Conservation (phyloP, 2,797 vertebrate species). For the Muscicapa comitata region DNA sequence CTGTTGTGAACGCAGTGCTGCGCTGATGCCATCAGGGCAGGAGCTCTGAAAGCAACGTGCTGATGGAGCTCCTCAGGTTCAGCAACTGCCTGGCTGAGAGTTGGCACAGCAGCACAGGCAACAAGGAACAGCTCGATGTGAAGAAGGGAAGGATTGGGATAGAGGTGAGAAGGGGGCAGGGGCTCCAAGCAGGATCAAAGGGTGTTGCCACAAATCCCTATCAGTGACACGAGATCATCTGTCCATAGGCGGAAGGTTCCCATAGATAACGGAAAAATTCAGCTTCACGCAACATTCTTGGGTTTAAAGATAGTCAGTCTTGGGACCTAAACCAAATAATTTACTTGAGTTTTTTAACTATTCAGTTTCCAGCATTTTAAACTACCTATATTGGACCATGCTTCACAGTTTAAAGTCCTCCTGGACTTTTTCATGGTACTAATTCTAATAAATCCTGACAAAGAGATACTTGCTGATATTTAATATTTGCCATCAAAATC, state of each 20-base stretch:
- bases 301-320: neutral
- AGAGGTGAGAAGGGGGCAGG: neutral
- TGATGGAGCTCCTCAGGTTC: neutral
- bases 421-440: neutral
- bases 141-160: neutral
- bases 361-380: neutral
- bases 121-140: neutral
- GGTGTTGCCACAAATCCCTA: neutral
- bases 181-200: neutral
- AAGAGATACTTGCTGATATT: neutral
- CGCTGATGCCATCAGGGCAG: neutral
- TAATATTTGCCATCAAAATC: neutral
- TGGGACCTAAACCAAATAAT: neutral
- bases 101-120: neutral
- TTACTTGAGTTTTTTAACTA: neutral
- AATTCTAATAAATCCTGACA: neutral
- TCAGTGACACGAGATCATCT: neutral
- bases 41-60: fast-evolving
- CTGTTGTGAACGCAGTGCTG: neutral
- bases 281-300: neutral
- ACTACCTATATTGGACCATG: neutral
- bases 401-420: neutral
- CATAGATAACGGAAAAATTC: neutral
- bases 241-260: neutral
- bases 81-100: neutral